A percentile compares a stretch with the other conserved stretches of the same genome.
Evolutionary conservation across 2,113 vertebrate genomes (phyloP).

Genomic region (Onychostoma macrolepis): DNA sequence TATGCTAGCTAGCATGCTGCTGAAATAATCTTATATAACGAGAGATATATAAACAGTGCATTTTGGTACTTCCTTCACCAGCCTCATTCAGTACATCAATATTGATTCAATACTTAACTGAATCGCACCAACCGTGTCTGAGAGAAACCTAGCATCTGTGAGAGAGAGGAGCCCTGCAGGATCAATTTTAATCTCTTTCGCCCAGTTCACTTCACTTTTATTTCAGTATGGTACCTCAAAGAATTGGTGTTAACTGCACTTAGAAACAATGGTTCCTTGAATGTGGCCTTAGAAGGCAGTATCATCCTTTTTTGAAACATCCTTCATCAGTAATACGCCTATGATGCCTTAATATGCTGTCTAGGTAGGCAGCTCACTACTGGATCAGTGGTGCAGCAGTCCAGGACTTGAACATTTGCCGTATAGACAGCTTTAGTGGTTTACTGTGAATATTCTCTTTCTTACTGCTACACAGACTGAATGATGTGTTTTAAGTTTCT

Average conservation of each 20-base stretch:
- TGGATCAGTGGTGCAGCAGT: not conserved
- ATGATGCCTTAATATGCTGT: not conserved
- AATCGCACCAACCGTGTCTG: not conserved
- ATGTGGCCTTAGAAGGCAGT: not conserved
- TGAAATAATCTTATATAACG: not conserved
- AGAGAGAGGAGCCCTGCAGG: not conserved
- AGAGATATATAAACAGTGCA: not conserved
- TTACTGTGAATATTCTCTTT: not conserved
- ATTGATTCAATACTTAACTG: not conserved
- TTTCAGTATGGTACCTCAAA: not conserved
- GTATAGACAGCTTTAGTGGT: not conserved
- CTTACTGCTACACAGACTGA: not conserved
- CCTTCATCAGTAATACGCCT: not conserved
- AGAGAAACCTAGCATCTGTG: not conserved
- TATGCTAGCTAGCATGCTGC: not conserved
- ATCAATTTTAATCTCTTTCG: not conserved
- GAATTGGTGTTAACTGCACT: not conserved
- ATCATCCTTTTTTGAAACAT: not conserved
- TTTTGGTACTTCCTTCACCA: not conserved
- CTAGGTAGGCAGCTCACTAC: not conserved
- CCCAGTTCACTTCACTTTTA: not conserved
- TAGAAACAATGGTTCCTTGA: not conserved
- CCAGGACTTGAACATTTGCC: not conserved
- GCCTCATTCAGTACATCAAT: not conserved
- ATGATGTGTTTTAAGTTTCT: not conserved